Evolutionary conservation across 2,113 vertebrate genomes (phyloP).

Genomic region (Vicugna pacos): DNA sequence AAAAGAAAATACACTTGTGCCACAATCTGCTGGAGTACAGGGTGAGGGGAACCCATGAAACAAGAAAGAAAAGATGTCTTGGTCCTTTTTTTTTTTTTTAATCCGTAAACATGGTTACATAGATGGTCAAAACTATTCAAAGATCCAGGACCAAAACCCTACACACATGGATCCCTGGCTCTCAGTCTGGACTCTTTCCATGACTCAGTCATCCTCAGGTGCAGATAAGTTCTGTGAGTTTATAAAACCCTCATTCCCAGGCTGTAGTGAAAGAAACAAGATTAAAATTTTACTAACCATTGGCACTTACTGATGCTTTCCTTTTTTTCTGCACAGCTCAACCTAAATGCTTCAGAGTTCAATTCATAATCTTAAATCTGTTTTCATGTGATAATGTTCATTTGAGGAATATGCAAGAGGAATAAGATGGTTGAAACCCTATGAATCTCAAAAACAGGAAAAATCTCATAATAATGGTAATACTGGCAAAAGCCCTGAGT

Average conservation of each 20-base stretch:
- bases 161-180: accelerated
- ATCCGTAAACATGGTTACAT: not conserved
- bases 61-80: not conserved
- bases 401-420: not conserved
- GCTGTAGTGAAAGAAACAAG: not conserved
- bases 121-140: not conserved
- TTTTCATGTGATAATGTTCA: not conserved
- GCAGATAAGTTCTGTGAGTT: not conserved
- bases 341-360: not conserved
- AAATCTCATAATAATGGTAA: not conserved
- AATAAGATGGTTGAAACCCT: not conserved
- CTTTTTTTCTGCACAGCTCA: not conserved
- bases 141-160: not conserved
- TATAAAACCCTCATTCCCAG: not conserved
- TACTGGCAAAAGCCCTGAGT: not conserved
- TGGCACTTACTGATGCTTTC: not conserved
- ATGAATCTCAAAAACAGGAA: not conserved
- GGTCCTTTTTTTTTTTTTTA: not conserved
- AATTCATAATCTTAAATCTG: constrained; percentile 6
- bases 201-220: accelerated
- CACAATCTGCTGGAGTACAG: not conserved
- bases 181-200: not conserved
- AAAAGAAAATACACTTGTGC: not conserved
- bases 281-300: not conserved
- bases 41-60: not conserved